Base-by-base conservation (phyloP, 2,113 vertebrate species). In the Eulacestoma nigropectus region DNA sequence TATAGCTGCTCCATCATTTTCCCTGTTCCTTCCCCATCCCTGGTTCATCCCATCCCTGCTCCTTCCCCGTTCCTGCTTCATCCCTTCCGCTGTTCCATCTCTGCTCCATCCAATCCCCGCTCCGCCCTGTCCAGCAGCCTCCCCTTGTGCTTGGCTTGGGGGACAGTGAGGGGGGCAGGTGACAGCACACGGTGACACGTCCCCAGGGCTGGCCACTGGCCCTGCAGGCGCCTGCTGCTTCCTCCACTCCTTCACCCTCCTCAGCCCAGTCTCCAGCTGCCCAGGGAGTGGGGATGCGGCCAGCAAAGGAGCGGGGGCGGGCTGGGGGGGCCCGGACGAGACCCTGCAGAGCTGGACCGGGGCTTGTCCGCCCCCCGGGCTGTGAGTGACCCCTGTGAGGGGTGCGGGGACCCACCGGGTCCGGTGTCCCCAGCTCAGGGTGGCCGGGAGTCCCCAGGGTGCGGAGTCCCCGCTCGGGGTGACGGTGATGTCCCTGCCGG, bases 1-100 rank as follows among this genome's bases (percentile, higher is more conserved):
- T 15, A 1, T 1, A 8, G 16, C 23, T 18, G 21, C 3, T 47
- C 35, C 19, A 0, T 53, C 32, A 2, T 9, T 20, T 27, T 42
- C 50, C 14, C 35, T 16, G 19, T 4, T 41, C 41, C 8, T 10
- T 41, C 53, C 53, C 42, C 26, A 21, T 37, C 15, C 32, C 27
- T 42, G 42, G 10, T 33, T 30, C 62, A 7, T 65, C 29, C 33
- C 27, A 8, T 46, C 30, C 41, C 44, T 26, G 16, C 33, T 23
- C 29, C 50, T 25, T 56, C 10, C 33, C 41, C 2, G 14, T 11
- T 20, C 25, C 32, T 49, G 16, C 29, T 33, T 7, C 39, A 33
- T 29, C 64, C 20, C 35, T 47, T 11, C 30, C 23, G 2, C 62
- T 23, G 4, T 30, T 46, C 37, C 42, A 6, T 53, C 49, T 30